Conservation (phyloP, 2,888 invertebrate species). For the Protodeltote pygarga region DNA sequence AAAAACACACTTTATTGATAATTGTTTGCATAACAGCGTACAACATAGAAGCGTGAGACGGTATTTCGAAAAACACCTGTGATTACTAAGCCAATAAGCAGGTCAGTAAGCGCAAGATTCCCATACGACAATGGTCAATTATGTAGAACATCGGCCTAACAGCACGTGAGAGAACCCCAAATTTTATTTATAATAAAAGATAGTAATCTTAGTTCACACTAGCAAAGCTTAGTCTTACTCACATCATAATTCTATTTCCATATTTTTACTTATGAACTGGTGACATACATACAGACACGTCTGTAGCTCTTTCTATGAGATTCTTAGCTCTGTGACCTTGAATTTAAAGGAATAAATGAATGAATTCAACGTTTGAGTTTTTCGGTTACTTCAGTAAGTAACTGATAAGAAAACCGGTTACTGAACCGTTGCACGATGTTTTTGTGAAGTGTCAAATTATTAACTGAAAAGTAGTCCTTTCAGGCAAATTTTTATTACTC, state of each 20-base stretch:
- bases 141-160: conserved; percentile 65
- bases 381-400: no score
- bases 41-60: conserved; percentile 74
- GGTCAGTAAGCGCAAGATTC: conserved; percentile 76
- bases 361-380: no score
- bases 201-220: conserved; percentile 45
- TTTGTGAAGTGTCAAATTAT: no score
- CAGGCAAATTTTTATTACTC: no score
- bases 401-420: no score
- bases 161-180: conserved; percentile 67
- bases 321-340: no score
- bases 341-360: no score
- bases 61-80: conserved; percentile 77
- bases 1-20: conserved; percentile 27
- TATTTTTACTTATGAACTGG: conserved; percentile 18
- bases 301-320: no score
- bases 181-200: conserved; percentile 50
- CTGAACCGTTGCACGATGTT: no score
- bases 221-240: conserved; percentile 18
- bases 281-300: conserved; percentile 29
- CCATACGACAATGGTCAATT: conserved; percentile 84
- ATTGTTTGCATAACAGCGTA: conserved; percentile 58
- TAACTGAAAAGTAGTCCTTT: no score
- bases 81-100: conserved; percentile 74
- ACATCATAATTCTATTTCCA: conserved; percentile 10